Percentiles rank a stretch among this genome's conserved stretches.
Evolutionary conservation across 2,113 vertebrate species (phyloP).

Genomic region (Cyprinodon brontotheroides): DNA sequence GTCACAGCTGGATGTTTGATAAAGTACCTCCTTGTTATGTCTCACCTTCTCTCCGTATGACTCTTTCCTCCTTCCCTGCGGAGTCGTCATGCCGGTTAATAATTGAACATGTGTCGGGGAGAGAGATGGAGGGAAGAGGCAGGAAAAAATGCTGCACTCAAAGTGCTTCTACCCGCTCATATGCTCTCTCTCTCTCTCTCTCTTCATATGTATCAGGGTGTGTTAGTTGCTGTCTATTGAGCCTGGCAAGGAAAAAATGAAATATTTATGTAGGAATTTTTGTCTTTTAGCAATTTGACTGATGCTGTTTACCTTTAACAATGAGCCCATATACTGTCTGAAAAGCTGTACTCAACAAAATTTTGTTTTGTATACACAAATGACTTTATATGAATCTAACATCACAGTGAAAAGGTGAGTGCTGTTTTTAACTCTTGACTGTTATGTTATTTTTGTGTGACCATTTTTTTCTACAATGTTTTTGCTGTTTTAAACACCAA

Average conservation of each 20-base stretch:
- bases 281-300: slow-evolving; percentile 25
- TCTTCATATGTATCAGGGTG: background rate
- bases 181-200: background rate
- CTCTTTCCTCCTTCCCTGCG: slow-evolving; percentile 25
- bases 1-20: slow-evolving; percentile 46
- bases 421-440: too few relatives aligned
- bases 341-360: too few relatives aligned
- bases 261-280: slow-evolving; percentile 62
- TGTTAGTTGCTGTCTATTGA: slow-evolving; percentile 17
- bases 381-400: too few relatives aligned
- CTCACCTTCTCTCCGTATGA: slow-evolving; percentile 6
- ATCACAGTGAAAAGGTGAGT: too few relatives aligned
- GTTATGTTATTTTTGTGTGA: too few relatives aligned
- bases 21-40: slow-evolving; percentile 28
- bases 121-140: slow-evolving; percentile 21
- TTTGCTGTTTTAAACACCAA: too few relatives aligned
- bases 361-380: too few relatives aligned
- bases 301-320: background rate
- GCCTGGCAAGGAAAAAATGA: slow-evolving; percentile 12
- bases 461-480: too few relatives aligned
- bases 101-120: slow-evolving; percentile 66
- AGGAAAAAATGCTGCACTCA: slow-evolving; percentile 8
- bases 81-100: slow-evolving; percentile 56
- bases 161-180: slow-evolving; percentile 19
- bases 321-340: background rate